Percentiles rank a stretch among this genome's conserved stretches.
Evolutionary conservation across 2,888 invertebrate species (phyloP).

Genomic region (Zaprionus lineosus): DNA sequence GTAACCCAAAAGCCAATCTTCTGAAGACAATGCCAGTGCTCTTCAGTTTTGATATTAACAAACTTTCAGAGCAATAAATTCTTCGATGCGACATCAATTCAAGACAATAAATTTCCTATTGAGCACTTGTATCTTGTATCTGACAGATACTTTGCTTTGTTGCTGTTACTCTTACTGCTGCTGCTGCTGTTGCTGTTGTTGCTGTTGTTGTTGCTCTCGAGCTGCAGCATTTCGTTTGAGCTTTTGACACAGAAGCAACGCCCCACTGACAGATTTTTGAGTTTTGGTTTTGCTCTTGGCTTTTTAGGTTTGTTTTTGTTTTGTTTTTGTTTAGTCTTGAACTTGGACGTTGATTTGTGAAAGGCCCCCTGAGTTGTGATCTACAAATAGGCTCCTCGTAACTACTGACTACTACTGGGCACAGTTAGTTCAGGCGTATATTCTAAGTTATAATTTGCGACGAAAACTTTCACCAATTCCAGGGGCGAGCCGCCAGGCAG

Average conservation of each 20-base stretch:
- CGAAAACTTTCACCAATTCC: conserved; percentile 54
- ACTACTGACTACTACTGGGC: conserved; percentile 50
- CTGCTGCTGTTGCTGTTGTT: neutral
- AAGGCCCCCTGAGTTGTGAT: too few relatives aligned
- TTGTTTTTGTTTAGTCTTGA: conserved; percentile 12
- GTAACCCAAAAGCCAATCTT: conserved; percentile 44
- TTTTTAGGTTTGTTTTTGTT: neutral
- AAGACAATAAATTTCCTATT: conserved; percentile 61
- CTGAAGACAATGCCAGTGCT: conserved; percentile 18
- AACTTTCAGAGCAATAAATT: conserved; percentile 43
- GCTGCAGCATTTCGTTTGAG: conserved; percentile 20
- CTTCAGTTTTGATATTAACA: conserved; percentile 13
- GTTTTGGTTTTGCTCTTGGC: conserved; percentile 7
- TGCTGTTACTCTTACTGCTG: conserved; percentile 9
- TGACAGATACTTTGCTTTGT: conserved; percentile 54
- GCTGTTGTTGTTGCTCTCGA: conserved; percentile 17
- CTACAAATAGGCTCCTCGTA: conserved; percentile 35
- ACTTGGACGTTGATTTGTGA: conserved; percentile 62
- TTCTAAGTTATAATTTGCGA: conserved; percentile 69
- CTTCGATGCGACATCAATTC: conserved; percentile 63
- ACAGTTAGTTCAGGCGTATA: conserved; percentile 36
- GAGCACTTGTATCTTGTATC: conserved; percentile 58
- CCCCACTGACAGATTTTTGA: conserved; percentile 76
- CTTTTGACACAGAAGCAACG: conserved; percentile 69
- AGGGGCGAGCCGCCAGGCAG: neutral